These are phyloP conservation scores for Nemapogon koenigi DNA, from an alignment of 2,888 invertebrate genomes.

Conservation along the genomic window DNA sequence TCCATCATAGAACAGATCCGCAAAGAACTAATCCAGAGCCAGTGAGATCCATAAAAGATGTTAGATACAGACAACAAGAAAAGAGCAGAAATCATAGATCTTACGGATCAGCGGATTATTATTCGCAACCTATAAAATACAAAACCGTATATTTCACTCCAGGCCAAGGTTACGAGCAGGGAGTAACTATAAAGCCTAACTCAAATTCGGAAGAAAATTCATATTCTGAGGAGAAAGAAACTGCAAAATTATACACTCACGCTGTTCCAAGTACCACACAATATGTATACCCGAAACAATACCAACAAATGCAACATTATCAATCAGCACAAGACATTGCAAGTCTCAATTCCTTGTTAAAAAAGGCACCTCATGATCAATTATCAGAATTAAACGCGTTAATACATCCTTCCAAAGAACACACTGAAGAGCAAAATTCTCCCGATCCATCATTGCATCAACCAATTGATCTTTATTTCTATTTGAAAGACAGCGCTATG, in stretches of 20 bases:
- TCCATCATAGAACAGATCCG: slow-evolving; percentile 11
- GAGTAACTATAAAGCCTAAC: slow-evolving; percentile 47
- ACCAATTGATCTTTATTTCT: slow-evolving; percentile 44
- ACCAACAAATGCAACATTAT: slow-evolving; percentile 34
- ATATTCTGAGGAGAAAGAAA: slow-evolving; percentile 19
- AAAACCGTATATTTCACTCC: slow-evolving; percentile 32
- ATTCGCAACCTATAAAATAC: slow-evolving; percentile 27
- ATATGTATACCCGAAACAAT: slow-evolving; percentile 38
- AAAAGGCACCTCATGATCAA: slow-evolving; percentile 54
- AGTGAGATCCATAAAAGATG: slow-evolving; percentile 30
- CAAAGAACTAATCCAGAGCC: slow-evolving; percentile 18
- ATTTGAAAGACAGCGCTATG: slow-evolving; percentile 31
- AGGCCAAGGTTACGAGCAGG: slow-evolving; percentile 37
- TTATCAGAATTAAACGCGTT: slow-evolving; percentile 53
- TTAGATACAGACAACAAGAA: slow-evolving; percentile 24
- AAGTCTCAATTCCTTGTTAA: slow-evolving; percentile 47
- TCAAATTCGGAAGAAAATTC: slow-evolving; percentile 25
- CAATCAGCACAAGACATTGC: slow-evolving; percentile 43
- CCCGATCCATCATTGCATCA: slow-evolving; percentile 18
- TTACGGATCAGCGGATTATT: slow-evolving; percentile 35
- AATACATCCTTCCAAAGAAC: slow-evolving; percentile 26
- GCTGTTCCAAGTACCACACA: slow-evolving; percentile 32
- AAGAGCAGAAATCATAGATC: slow-evolving; percentile 50
- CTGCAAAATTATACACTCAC: slow-evolving; percentile 29
- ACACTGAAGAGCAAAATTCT: slow-evolving; percentile 15